Percentiles rank a stretch among this genome's conserved stretches.
Conservation (phyloP, 1,140 invertebrate species). For the Drosophila trapezifrons region DNA sequence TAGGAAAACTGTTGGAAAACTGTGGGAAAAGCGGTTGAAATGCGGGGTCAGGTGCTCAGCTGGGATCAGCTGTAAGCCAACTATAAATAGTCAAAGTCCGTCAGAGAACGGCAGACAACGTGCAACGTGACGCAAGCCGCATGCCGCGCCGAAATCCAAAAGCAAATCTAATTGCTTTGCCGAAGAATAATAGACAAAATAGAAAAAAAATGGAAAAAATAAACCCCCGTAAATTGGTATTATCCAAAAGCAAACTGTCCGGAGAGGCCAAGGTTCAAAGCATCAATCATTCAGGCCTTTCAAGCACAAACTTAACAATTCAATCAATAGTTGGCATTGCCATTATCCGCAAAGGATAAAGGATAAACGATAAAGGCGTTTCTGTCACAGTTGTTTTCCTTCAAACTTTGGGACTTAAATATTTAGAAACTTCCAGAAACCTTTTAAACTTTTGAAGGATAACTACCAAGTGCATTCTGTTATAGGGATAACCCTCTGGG, state of each 20-base stretch:
- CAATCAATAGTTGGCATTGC: not conserved
- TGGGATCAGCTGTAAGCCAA: constrained; percentile 27
- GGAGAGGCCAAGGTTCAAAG: constrained; percentile 1
- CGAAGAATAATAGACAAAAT: too few relatives aligned
- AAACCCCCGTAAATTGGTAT: not conserved
- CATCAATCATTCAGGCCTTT: not conserved
- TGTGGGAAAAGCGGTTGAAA: not conserved
- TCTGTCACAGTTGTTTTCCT: too few relatives aligned
- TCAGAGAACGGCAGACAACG: constrained; percentile 32
- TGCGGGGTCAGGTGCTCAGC: constrained; percentile 15
- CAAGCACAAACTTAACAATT: not conserved
- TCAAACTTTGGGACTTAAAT: too few relatives aligned
- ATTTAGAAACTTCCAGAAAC: too few relatives aligned
- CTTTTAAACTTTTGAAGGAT: too few relatives aligned
- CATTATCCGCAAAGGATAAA: too few relatives aligned
- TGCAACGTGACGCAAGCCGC: constrained; percentile 70
- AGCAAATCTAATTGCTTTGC: not conserved
- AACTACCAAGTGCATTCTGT: too few relatives aligned
- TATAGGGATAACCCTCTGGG: too few relatives aligned
- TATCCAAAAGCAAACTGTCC: constrained; percentile 7
- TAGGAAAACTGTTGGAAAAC: constrained; percentile 4
- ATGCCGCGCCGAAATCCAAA: constrained; percentile 27
- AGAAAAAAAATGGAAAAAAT: too few relatives aligned
- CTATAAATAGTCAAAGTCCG: constrained; percentile 64
- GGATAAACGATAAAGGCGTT: not conserved